Base-by-base conservation (phyloP, 2,888 invertebrate species). In the Bellardia pandia region DNA sequence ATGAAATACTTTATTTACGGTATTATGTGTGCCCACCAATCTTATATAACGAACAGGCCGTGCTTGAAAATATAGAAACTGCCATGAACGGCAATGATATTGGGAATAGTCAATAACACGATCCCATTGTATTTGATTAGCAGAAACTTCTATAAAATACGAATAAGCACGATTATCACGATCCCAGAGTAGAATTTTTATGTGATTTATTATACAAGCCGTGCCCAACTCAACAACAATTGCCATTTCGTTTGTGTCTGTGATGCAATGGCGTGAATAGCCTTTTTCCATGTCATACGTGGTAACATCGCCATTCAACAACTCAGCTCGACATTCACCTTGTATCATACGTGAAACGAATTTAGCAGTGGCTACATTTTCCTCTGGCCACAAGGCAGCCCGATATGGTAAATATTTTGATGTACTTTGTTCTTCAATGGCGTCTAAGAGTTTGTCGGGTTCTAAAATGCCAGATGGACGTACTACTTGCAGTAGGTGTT, bases 51-150 rank as follows among this genome's bases (percentile, higher is more conserved):
- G 96, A 87, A 98, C 98, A 77, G 99, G 98, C 85, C 98, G 94
- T 51, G 97, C 95, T 90, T 96, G 95, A 94, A 99, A 99, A 94
- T 97, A 98, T 71, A 99, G 95, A 92, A 96, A 96, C 94, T 99
- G 99, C 98, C 98, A 99, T 23, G 99, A 99, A 86, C 99, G 96
- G 93, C 99, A 99, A 93, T 96, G 96, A 94, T 97, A 98, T 89
- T 96, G 95, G 88, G 97, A 96, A 94, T 99, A 97, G 94, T 99
- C 99, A 87, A 99, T 95, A 78, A 99, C 96, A 85, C 97, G 95
- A 88, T 97, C 96, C 99, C 99, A 99, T 93, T 99, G 98, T 93
- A 96, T 96, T 93, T 98, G 97, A 94, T 99, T 98, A 94, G 98
- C 97, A 0, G 98, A 99, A 42, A 98, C 97, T 93, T 98, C 98